Percentiles rank a stretch among this genome's conserved stretches.
phyloP scores from a whole-genome alignment of 2,797 vertebrate genomes.

The Calcarius lapponicus region DNA sequence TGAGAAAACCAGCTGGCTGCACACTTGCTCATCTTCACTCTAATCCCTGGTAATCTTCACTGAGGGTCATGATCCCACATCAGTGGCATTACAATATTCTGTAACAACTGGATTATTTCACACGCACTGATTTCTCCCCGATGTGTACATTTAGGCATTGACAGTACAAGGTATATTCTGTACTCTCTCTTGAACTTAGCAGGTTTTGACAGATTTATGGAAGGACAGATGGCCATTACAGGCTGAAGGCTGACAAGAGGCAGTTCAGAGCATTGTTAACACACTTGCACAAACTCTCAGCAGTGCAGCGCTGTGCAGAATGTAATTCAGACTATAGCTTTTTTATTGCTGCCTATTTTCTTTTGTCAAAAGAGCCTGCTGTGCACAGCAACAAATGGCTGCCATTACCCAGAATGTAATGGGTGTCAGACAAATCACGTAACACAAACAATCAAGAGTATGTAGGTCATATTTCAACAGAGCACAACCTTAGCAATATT shows the following conservation, averaged over 20 bases:
- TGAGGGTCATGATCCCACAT: slow-evolving; percentile 59
- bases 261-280: slow-evolving; percentile 97
- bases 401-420: slow-evolving; percentile 90
- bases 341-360: slow-evolving; percentile 87
- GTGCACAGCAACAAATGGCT: slow-evolving; percentile 91
- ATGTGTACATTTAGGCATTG: slow-evolving; percentile 68
- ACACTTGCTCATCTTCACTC: slow-evolving; percentile 37
- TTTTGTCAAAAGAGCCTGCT: slow-evolving; percentile 86
- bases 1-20: not conserved
- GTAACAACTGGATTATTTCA: slow-evolving; percentile 61
- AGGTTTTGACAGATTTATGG: slow-evolving; percentile 90
- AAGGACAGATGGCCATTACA: slow-evolving; percentile 95
- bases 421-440: slow-evolving; percentile 86
- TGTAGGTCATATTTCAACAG: slow-evolving; percentile 85
- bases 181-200: slow-evolving; percentile 82
- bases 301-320: slow-evolving; percentile 79
- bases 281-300: slow-evolving; percentile 95
- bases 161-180: slow-evolving; percentile 82
- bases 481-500: slow-evolving; percentile 84
- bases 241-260: slow-evolving; percentile 95
- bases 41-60: slow-evolving; percentile 58
- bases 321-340: slow-evolving; percentile 88
- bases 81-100: slow-evolving; percentile 52
- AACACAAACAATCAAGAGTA: slow-evolving; percentile 87
- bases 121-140: slow-evolving; percentile 37